These are phyloP conservation scores for Bubalus kerabau DNA, from an alignment of 2,113 vertebrate species.

Conservation along the genomic window DNA sequence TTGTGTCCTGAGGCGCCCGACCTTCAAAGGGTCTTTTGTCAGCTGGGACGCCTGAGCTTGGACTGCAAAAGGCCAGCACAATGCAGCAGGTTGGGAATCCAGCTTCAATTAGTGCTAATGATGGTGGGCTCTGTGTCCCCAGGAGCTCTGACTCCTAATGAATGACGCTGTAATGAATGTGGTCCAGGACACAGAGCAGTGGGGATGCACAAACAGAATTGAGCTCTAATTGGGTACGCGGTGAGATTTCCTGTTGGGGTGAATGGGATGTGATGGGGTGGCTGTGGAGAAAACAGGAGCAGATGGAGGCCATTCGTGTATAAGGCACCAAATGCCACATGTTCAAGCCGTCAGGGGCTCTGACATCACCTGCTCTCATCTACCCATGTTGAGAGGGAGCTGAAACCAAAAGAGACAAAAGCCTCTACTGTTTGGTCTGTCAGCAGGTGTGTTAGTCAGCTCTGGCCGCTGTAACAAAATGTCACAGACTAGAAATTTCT, in stretches of 20 bases:
- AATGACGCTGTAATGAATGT: not conserved
- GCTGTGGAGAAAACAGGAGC: not conserved
- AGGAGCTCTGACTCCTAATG: not conserved
- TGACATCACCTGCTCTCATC: too few species aligned
- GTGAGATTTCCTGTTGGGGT: not conserved
- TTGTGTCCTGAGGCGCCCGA: not conserved
- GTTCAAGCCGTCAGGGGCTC: accelerated
- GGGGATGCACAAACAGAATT: not conserved
- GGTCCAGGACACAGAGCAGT: not conserved
- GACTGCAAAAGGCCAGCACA: not conserved
- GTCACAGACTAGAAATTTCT: accelerated
- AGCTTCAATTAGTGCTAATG: constrained; percentile 21
- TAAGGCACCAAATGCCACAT: not conserved
- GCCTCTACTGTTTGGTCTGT: accelerated
- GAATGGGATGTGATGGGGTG: not conserved
- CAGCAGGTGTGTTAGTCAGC: not conserved
- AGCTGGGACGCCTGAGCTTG: not conserved
- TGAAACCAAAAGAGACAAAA: not conserved
- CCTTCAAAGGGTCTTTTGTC: constrained; percentile 7
- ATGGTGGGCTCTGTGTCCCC: not conserved
- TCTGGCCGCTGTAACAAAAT: accelerated
- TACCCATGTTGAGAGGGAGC: not conserved
- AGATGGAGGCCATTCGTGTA: not conserved
- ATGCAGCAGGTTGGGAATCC: not conserved
- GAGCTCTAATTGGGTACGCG: not conserved